Percentiles rank a stretch among this genome's conserved stretches.
phyloP scores from a whole-genome alignment of 2,888 invertebrate species.

The Lycophotia porphyrea region DNA sequence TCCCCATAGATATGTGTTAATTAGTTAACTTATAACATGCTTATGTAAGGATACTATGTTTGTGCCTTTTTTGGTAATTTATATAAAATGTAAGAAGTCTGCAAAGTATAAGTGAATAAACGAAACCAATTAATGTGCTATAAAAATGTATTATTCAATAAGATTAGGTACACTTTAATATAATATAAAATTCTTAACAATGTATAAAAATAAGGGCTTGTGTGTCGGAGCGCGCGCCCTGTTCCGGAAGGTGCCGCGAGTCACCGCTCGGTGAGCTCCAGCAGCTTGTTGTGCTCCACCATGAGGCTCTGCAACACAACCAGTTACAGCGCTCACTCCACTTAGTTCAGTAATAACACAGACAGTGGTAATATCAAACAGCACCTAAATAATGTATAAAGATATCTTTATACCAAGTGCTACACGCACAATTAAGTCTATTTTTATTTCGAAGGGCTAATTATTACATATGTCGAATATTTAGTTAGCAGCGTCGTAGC shows the following conservation, averaged over 20 bases:
- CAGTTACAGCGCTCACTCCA: background rate
- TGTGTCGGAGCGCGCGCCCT: constrained; percentile 13
- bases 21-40: background rate
- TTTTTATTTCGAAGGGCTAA: background rate
- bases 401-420: background rate
- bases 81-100: background rate
- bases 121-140: constrained; percentile 20
- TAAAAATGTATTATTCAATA: constrained; percentile 44
- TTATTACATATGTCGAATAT: too few species aligned
- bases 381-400: background rate
- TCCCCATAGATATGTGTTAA: background rate
- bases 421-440: background rate
- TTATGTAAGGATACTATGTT: background rate
- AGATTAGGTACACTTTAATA: constrained; percentile 39
- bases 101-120: constrained; percentile 1
- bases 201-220: constrained; percentile 64
- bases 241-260: constrained; percentile 44
- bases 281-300: constrained; percentile 90
- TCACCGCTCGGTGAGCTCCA: constrained; percentile 80
- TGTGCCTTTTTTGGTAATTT: background rate
- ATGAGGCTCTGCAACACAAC: constrained; percentile 89
- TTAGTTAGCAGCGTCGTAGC: background rate
- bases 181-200: constrained; percentile 52
- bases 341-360: constrained; percentile 18
- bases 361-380: background rate